phyloP scores from a whole-genome alignment of 92 coral and sea anemone genomes.

The Paramuricea clavata region DNA sequence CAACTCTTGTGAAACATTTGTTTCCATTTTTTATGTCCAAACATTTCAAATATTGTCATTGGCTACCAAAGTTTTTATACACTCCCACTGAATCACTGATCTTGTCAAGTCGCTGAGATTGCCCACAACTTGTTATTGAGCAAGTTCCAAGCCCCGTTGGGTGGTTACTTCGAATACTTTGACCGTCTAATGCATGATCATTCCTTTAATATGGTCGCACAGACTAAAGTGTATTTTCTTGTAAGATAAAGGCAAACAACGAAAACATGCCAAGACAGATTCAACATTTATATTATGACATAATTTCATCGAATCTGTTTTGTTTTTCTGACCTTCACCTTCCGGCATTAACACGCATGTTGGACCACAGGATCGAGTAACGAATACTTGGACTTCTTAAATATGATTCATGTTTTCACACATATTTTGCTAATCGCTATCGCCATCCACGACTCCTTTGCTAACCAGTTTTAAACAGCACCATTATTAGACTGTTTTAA shows the following conservation, averaged over 20 bases:
- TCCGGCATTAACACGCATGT: not conserved
- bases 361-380: not conserved
- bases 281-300: not conserved
- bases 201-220: no score
- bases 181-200: no score
- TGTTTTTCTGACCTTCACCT: not conserved
- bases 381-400: not conserved
- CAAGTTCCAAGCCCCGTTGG: no score
- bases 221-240: not conserved
- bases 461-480: no score
- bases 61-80: no score
- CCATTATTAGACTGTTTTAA: no score
- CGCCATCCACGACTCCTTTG: no score
- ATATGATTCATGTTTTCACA: not conserved
- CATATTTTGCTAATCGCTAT: no score
- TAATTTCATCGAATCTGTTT: not conserved
- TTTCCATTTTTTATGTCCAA: no score
- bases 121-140: no score
- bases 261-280: slow-evolving; percentile 12
- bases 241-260: not conserved
- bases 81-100: no score
- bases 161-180: not conserved
- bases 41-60: not conserved
- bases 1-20: not conserved
- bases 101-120: no score